Conservation (phyloP, 2,797 vertebrate genomes). For the Allobates femoralis region DNA sequence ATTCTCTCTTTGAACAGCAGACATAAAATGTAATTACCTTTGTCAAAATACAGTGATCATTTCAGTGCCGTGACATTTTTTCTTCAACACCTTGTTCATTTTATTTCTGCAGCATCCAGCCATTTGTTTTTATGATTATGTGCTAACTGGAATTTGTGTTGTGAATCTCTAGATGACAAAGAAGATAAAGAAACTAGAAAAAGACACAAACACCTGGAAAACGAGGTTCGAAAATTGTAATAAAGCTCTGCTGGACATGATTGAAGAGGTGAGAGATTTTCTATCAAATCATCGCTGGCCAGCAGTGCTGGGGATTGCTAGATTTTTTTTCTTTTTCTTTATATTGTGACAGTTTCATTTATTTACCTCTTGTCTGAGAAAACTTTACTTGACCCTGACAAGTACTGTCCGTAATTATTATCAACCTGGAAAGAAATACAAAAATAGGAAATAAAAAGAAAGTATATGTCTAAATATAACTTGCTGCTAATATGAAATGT, state of each 20-base stretch:
- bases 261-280: constrained; percentile 86
- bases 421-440: neutral
- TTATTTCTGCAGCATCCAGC: constrained; percentile 33
- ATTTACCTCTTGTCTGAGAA: neutral
- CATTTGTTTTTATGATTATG: constrained; percentile 53
- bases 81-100: constrained; percentile 43
- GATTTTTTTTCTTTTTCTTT: neutral
- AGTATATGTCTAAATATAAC: neutral
- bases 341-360: constrained; percentile 8
- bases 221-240: constrained; percentile 94
- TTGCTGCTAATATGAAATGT: neutral
- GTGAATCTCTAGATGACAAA: constrained; percentile 85
- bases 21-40: constrained; percentile 60
- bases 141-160: constrained; percentile 42
- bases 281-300: neutral
- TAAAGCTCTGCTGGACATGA: constrained; percentile 92
- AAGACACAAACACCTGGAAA: constrained; percentile 92
- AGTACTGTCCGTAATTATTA: neutral
- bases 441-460: no score
- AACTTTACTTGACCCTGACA: constrained; percentile 2
- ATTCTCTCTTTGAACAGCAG: constrained; percentile 48
- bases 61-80: constrained; percentile 27
- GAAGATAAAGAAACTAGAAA: constrained; percentile 96
- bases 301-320: constrained; percentile 1
- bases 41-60: constrained; percentile 53